Conservation (phyloP, 2,888 invertebrate genomes). For the Hirtodrosophila histrioides region DNA sequence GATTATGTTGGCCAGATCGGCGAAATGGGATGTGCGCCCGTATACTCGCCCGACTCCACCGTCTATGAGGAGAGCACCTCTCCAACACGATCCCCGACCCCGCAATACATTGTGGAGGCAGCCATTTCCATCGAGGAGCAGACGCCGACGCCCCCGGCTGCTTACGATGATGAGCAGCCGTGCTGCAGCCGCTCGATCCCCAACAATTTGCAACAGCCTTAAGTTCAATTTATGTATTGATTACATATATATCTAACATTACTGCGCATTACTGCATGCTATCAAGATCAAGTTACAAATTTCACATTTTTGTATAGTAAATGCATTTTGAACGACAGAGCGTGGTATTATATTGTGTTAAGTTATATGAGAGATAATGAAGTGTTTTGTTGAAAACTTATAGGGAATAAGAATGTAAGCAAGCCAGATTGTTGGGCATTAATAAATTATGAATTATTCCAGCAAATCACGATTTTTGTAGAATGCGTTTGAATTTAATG, state of each 20-base stretch:
- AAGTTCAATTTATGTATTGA: slow-evolving; percentile 15
- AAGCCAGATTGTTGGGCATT: no score
- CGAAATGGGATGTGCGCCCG: not conserved
- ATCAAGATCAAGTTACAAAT: not conserved
- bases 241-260: slow-evolving; percentile 9
- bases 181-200: slow-evolving; percentile 30
- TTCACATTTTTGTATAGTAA: not conserved
- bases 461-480: no score
- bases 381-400: no score
- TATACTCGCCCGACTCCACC: not conserved
- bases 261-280: slow-evolving; percentile 2
- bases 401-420: no score
- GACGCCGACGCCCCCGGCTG: not conserved
- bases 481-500: no score
- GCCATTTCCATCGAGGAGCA: slow-evolving; percentile 5
- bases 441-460: no score
- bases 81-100: not conserved
- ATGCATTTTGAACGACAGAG: slow-evolving; percentile 2
- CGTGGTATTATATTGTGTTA: slow-evolving; percentile 6
- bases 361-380: no score
- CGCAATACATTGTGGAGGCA: slow-evolving; percentile 6
- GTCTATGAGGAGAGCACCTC: slow-evolving; percentile 1
- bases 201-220: slow-evolving; percentile 7
- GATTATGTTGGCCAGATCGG: slow-evolving; percentile 55
- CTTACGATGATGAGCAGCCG: slow-evolving; percentile 19